phyloP scores from a whole-genome alignment of 2,797 vertebrate species.

The Ispidina picta region DNA sequence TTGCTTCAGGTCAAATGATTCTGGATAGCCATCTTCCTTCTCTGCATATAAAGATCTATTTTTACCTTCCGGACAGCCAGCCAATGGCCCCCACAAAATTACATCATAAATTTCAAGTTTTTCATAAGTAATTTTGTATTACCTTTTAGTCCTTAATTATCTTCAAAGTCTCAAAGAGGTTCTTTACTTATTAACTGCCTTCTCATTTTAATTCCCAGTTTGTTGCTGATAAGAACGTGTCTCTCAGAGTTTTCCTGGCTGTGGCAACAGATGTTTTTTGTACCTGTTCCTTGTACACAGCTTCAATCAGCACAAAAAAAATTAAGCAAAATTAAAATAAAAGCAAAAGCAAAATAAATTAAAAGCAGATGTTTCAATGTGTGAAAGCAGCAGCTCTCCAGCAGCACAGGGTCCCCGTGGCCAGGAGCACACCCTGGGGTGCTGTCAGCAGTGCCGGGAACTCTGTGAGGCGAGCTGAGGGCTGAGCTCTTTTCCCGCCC shows the following conservation, averaged over 20 bases:
- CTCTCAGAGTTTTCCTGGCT: neutral
- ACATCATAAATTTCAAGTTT: neutral
- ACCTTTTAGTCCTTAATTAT: neutral
- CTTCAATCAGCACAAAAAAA: neutral
- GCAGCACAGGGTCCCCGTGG: neutral
- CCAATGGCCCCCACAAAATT: neutral
- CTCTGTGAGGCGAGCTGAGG: neutral
- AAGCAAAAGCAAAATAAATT: neutral
- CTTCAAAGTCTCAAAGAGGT: neutral
- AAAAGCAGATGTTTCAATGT: neutral
- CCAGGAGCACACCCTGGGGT: accelerated
- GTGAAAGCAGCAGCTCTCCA: neutral
- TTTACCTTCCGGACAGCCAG: neutral
- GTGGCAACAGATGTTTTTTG: neutral
- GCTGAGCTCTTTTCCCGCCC: neutral
- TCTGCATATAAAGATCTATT: conserved; percentile 9
- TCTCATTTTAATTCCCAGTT: conserved; percentile 2
- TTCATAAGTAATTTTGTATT: neutral
- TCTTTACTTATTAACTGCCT: neutral
- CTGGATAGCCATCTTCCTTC: neutral
- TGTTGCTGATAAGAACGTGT: neutral
- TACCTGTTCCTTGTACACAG: neutral
- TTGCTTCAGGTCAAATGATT: neutral
- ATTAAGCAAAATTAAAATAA: too few species aligned
- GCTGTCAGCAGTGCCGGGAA: neutral